Evolutionary conservation across 2,113 vertebrate species (phyloP).

Genomic region (Xerus inauris): DNA sequence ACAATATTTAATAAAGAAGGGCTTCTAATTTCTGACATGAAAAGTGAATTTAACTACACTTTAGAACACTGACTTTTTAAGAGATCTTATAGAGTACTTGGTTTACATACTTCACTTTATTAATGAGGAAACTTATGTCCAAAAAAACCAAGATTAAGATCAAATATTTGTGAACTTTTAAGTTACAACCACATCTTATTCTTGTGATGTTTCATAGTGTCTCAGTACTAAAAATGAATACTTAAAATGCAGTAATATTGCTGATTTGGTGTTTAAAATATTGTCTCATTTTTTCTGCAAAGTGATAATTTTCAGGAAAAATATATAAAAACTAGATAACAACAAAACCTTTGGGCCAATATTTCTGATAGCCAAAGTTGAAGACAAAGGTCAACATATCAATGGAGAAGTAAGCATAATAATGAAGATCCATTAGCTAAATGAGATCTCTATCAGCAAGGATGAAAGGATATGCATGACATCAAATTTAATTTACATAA

Average conservation of each 20-base stretch:
- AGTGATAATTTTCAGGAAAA: not conserved
- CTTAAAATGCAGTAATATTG: not conserved
- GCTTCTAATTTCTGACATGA: not conserved
- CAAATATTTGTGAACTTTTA: not conserved
- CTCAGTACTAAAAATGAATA: not conserved
- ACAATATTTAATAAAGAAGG: not conserved
- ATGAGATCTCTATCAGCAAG: not conserved
- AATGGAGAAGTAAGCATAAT: not conserved
- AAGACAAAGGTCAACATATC: not conserved
- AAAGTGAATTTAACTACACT: not conserved
- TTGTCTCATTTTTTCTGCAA: not conserved
- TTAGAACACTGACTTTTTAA: not conserved
- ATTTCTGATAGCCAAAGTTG: not conserved
- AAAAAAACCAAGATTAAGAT: not conserved
- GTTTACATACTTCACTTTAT: not conserved
- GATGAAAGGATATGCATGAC: not conserved
- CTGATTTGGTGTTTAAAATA: not conserved
- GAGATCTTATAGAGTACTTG: not conserved
- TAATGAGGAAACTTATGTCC: not conserved
- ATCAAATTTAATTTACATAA: conserved; percentile 54
- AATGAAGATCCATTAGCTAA: conserved; percentile 21
- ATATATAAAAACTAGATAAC: not conserved
- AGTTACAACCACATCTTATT: not conserved
- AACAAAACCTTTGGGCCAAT: not conserved
- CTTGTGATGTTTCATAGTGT: not conserved